These are phyloP conservation scores for Corydoras maculifer DNA, from an alignment of 2,113 vertebrate species.

Conservation along the genomic window DNA sequence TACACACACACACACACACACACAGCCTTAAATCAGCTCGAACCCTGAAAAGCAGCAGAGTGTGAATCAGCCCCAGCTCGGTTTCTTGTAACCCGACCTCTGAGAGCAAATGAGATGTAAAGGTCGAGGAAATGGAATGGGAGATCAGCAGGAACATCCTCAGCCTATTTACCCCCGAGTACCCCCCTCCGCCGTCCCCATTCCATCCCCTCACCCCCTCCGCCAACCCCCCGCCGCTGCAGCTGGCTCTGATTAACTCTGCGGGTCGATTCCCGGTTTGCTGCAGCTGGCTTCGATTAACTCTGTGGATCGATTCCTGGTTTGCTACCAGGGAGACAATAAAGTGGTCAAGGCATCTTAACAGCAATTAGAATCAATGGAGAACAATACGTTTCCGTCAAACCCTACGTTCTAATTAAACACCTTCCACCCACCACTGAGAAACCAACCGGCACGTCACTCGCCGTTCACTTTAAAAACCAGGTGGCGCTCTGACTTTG, in stretches of 20 bases:
- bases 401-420: slow-evolving; percentile 21
- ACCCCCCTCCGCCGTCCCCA: too few relatives aligned
- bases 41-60: background rate
- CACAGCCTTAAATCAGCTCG: slow-evolving; percentile 8
- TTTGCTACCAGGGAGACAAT: slow-evolving; percentile 10
- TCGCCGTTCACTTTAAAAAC: too few relatives aligned
- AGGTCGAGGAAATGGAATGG: background rate
- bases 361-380: slow-evolving; percentile 9
- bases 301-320: slow-evolving; percentile 20
- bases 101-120: background rate
- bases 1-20: background rate
- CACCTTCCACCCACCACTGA: too few relatives aligned
- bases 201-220: too few relatives aligned
- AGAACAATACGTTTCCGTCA: slow-evolving; percentile 19
- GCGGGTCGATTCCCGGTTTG: slow-evolving; percentile 21
- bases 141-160: background rate
- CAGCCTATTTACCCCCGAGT: background rate
- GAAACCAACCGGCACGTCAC: too few relatives aligned
- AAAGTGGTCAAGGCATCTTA: slow-evolving; percentile 5
- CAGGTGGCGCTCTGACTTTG: too few relatives aligned
- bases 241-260: background rate
- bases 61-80: background rate
- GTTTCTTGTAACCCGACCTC: background rate
- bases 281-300: background rate
- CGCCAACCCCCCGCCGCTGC: background rate